These are phyloP conservation scores for Ennomos erosarius DNA, from an alignment of 2,888 invertebrate species.

Conservation along the genomic window DNA sequence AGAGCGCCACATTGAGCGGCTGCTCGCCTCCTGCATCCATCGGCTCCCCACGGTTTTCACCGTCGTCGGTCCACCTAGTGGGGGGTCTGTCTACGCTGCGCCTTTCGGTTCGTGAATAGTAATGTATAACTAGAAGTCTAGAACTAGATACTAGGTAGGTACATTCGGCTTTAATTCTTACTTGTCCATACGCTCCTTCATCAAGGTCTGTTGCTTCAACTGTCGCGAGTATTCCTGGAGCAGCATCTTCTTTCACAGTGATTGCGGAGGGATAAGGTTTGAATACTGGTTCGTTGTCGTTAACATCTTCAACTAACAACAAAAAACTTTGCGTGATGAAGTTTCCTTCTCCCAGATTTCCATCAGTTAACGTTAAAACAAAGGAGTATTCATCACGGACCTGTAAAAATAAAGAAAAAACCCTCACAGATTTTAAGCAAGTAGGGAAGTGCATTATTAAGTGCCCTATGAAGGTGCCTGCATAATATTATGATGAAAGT, in stretches of 20 bases:
- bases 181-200: slow-evolving; percentile 96
- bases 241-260: slow-evolving; percentile 91
- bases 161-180: slow-evolving; percentile 42
- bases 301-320: slow-evolving; percentile 95
- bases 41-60: too few relatives aligned
- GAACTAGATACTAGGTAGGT: too few relatives aligned
- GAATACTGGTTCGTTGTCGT: slow-evolving; percentile 96
- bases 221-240: slow-evolving; percentile 90
- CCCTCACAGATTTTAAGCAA: not conserved
- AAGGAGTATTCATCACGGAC: slow-evolving; percentile 94
- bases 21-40: too few relatives aligned
- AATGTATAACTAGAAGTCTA: too few relatives aligned
- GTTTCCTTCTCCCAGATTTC: slow-evolving; percentile 93
- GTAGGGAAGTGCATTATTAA: too few relatives aligned
- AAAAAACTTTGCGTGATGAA: slow-evolving; percentile 95
- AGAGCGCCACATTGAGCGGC: too few relatives aligned
- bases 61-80: too few relatives aligned
- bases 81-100: too few relatives aligned
- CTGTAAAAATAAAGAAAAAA: slow-evolving; percentile 71
- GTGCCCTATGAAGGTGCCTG: too few relatives aligned
- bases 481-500: too few relatives aligned
- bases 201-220: slow-evolving; percentile 95
- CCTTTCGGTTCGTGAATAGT: too few relatives aligned
- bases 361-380: slow-evolving; percentile 95
- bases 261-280: slow-evolving; percentile 93